These are phyloP conservation scores for Oncorhynchus keta DNA, from an alignment of 2,113 vertebrate species.

Conservation along the genomic window DNA sequence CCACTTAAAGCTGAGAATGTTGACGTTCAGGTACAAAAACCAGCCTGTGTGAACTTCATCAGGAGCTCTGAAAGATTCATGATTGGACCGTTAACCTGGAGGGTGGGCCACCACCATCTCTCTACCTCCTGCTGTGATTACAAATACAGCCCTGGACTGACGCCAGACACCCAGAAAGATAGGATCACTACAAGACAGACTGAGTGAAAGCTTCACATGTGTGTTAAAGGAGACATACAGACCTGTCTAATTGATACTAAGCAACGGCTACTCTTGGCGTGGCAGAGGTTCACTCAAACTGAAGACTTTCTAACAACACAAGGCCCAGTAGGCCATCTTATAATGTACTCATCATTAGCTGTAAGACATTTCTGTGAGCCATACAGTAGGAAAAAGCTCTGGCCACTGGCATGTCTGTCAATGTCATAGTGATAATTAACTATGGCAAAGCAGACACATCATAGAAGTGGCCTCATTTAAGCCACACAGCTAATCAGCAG, in stretches of 20 bases:
- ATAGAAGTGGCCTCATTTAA: conserved; percentile 65
- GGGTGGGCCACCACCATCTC: conserved; percentile 11
- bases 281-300: no score
- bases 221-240: conserved; percentile 23
- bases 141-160: conserved; percentile 24
- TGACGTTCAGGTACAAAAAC: conserved; percentile 57
- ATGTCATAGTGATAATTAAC: conserved; percentile 61
- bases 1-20: conserved; percentile 21
- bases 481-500: conserved; percentile 58
- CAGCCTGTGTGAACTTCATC: conserved; percentile 47
- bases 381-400: conserved; percentile 7
- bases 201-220: conserved; percentile 34
- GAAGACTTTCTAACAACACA: not conserved
- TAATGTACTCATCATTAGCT: conserved; percentile 12
- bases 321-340: not conserved
- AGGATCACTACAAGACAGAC: conserved; percentile 45
- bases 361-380: conserved; percentile 17
- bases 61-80: conserved; percentile 59
- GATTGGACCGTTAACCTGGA: conserved; percentile 45
- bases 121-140: conserved; percentile 51
- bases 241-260: no score
- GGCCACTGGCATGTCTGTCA: conserved; percentile 36
- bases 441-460: conserved; percentile 61
- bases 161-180: conserved; percentile 37
- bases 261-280: no score